Base-by-base conservation (phyloP, 2,888 invertebrate species). In the Tetranychus piercei region DNA sequence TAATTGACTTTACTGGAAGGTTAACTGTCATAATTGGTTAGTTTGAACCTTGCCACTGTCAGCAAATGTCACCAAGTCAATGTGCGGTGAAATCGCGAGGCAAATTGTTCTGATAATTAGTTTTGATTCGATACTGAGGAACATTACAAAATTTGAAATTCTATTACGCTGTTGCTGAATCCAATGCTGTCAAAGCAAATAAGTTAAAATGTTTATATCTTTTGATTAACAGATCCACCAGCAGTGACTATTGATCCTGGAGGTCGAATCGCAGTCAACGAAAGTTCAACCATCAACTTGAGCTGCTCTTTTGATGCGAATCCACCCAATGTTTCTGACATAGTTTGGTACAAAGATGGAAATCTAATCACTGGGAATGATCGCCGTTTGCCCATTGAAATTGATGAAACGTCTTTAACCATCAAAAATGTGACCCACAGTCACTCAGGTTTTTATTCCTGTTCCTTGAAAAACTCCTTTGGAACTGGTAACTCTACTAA, bases 361-460 rank as follows among this genome's bases (percentile, higher is more conserved):
- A 79, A 80, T 67, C 77, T 79, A 72, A 75, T 81, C 67, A 79
- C 80, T 75, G 77, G 80, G 8, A 74, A 77, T 71, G 9, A n/a
- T 44, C 15, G 71, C 34, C 34, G 20, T 44, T 15, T 23, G 15
- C 11, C 20, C n/a, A 20, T 69, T 8, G 3, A 20, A 11, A 83
- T 87, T 88, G 77, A 91, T 90, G 1, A 77, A 18, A 89, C 90
- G 7, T 87, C 89, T 0, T 85, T 94, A 71, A 86, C 88, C 76
- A 90, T 94, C 78, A 86, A 87, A 80, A 88, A 90, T 79, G 87
- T 91, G 0, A 86, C 87, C 2, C 87, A 90, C 11, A 85, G 85
- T 1, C 94, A 94, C 82, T 88, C 89, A 83, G 94, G 93, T 73
- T 88, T 88, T 80, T 95, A 94, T 83, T 87, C 88, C 44, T 94